A percentile compares a stretch with the other conserved stretches of the same genome.
Evolutionary conservation across 2,888 invertebrate genomes (phyloP).

Genomic region (Melinaea marsaeus): DNA sequence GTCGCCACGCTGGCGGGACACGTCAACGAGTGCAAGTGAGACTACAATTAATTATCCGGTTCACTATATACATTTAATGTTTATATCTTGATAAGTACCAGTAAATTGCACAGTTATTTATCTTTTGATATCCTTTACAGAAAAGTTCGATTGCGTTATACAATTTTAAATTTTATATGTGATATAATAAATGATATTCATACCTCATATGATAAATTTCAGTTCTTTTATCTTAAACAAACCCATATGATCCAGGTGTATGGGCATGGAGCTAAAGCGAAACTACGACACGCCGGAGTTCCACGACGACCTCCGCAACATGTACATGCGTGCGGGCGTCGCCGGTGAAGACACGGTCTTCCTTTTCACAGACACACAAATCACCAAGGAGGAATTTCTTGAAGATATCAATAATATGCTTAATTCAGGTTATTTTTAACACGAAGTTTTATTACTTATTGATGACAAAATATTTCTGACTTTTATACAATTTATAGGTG

Average conservation of each 20-base stretch:
- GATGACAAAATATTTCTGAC: no score
- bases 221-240: neutral
- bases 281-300: constrained; percentile 90
- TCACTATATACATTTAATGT: no score
- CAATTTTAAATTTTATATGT: no score
- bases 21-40: constrained; percentile 87
- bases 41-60: neutral
- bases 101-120: neutral
- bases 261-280: constrained; percentile 91
- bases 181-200: no score
- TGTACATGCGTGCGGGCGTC: constrained; percentile 89
- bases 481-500: constrained; percentile 70
- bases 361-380: constrained; percentile 93
- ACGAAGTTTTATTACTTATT: neutral
- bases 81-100: no score
- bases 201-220: no score
- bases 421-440: constrained; percentile 82
- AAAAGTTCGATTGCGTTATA: no score
- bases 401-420: constrained; percentile 95
- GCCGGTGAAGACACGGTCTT: constrained; percentile 87
- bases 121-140: no score
- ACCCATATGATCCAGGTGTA: constrained; percentile 76
- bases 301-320: constrained; percentile 89
- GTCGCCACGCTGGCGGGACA: constrained; percentile 90
- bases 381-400: constrained; percentile 92